Conservation (phyloP, 2,113 vertebrate genomes). For the Columbina picui region DNA sequence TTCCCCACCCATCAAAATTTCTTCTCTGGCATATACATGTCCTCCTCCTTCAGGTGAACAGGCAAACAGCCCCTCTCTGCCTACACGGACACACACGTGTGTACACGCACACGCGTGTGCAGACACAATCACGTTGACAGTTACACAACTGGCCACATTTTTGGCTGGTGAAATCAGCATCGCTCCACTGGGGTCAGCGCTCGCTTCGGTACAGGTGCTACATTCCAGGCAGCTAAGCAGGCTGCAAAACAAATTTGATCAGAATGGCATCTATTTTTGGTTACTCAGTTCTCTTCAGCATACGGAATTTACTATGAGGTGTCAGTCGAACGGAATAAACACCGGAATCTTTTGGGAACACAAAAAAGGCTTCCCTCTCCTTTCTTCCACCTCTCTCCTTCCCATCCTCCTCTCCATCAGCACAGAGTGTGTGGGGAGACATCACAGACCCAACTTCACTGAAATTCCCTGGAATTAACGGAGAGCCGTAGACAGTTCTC, state of each 20-base stretch:
- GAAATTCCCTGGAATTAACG: background rate
- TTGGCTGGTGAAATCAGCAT: background rate
- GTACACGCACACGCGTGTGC: background rate
- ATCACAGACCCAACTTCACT: background rate
- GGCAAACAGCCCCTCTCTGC: background rate
- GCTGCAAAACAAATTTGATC: background rate
- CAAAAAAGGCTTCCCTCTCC: slow-evolving; percentile 1
- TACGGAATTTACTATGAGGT: background rate
- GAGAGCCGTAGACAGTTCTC: background rate
- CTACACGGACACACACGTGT: fast-evolving
- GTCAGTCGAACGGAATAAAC: background rate
- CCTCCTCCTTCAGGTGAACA: background rate
- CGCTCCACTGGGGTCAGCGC: background rate
- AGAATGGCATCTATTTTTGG: background rate
- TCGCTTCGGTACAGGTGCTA: slow-evolving; percentile 19
- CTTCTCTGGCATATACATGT: background rate
- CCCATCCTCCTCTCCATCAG: background rate
- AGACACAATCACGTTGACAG: background rate
- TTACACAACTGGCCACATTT: background rate
- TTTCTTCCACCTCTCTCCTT: background rate
- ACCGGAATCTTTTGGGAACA: background rate
- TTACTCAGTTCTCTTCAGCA: background rate
- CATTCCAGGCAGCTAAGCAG: background rate
- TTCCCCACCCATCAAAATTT: background rate
- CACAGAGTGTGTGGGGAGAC: background rate